Percentiles rank a stretch among this genome's conserved stretches.
Evolutionary conservation across 2,113 vertebrate genomes (phyloP).

Genomic region (Oreochromis aureus): DNA sequence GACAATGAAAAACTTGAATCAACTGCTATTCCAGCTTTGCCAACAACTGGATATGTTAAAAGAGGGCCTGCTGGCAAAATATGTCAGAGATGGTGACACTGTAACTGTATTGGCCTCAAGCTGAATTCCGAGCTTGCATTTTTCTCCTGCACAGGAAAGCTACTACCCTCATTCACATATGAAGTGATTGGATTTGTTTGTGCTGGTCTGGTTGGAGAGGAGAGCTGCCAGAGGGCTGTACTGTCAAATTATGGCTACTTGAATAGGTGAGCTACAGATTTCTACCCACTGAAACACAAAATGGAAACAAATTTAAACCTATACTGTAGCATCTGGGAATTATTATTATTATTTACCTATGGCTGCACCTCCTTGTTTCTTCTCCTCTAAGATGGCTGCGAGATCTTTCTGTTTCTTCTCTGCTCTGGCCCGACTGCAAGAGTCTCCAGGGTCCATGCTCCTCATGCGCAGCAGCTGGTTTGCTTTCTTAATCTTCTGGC

Average conservation of each 20-base stretch:
- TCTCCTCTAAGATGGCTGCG: constrained; percentile 92
- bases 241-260: not conserved
- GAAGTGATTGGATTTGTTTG: not conserved
- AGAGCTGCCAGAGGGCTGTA: not conserved
- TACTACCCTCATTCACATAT: not conserved
- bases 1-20: not conserved
- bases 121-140: not conserved
- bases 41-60: not conserved
- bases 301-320: not conserved
- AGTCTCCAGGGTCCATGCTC: constrained; percentile 84
- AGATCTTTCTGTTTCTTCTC: constrained; percentile 82
- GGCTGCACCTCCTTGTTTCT: constrained; percentile 93
- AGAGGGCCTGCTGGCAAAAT: not conserved
- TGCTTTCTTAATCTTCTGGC: constrained; percentile 97
- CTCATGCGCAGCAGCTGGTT: constrained; percentile 94
- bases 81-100: not conserved
- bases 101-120: not conserved
- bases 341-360: constrained; percentile 78
- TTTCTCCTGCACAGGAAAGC: not conserved
- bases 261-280: not conserved
- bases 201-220: not conserved
- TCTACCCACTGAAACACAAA: not conserved
- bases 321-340: not conserved
- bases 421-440: constrained; percentile 59
- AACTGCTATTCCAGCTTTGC: not conserved